Base-by-base conservation (phyloP, 1,140 invertebrate genomes). In the Sycobia sp. region DNA sequence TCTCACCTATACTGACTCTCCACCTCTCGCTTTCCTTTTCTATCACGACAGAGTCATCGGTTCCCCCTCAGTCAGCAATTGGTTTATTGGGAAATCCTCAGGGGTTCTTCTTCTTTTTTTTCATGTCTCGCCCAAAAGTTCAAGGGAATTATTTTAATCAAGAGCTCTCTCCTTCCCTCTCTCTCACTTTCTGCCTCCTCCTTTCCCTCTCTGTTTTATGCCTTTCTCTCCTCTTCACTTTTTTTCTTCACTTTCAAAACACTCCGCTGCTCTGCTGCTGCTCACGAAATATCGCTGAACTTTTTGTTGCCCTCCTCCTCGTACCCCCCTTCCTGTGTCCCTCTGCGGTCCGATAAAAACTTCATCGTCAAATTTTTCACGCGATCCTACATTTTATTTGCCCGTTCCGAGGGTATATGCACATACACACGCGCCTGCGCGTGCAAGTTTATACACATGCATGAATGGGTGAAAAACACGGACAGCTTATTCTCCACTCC, bases 91-190 rank as follows among this genome's bases (percentile, higher is more conserved):
- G 0, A 23, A 41, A 49, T 23, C 14, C 23, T 27, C n/a, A n/a
- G n/a, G n/a, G n/a, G n/a, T n/a, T n/a, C n/a, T n/a, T n/a, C n/a
- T n/a, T n/a, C n/a, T 41, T 54, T 27, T 32, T 41, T 54, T 51
- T 16, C 38, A 36, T 43, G n/a, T n/a, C n/a, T 39, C 22, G 50
- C 25, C 29, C 32, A 11, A 7, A 55, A 41, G 13, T 38, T 2
- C 25, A 39, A 29, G 50, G 62, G 34, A 70, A 69, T 71, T 69
- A 70, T 70, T 68, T 53, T 60, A 50, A 25, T 44, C 18, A 18
- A 67, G 29, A 61, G 55, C 50, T 60, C 29, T n/a, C 8, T 9
- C 7, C n/a, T 27, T n/a, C n/a, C 43, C 16, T 36, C 43, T 23
- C 18, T 51, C 13, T 2, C 10, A 14, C 22, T 22, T 22, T 46